phyloP scores from a whole-genome alignment of 2,888 invertebrate species.

The Meiosimyza platycephala region DNA sequence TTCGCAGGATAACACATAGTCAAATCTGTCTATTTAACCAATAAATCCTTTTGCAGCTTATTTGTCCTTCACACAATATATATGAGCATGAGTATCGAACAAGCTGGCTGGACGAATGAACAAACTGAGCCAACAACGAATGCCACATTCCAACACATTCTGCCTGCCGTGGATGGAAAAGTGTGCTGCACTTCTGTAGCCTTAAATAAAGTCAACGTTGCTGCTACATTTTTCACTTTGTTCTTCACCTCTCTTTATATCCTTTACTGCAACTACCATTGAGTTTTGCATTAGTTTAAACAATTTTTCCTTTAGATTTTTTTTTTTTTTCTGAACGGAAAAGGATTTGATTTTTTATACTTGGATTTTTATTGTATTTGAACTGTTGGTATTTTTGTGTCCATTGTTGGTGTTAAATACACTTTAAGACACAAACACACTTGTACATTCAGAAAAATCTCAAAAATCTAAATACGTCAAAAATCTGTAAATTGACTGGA shows the following conservation, averaged over 20 bases:
- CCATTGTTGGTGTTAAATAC: slow-evolving; percentile 29
- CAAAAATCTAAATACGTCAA: too few species aligned
- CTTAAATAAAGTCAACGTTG: slow-evolving; percentile 30
- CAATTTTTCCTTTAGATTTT: not conserved
- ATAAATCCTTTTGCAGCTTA: slow-evolving; percentile 67
- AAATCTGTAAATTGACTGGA: too few species aligned
- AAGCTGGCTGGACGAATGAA: slow-evolving; percentile 5
- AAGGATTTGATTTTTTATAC: not conserved
- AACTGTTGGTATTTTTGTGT: not conserved
- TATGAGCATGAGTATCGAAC: slow-evolving; percentile 47
- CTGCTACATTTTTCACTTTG: slow-evolving; percentile 11
- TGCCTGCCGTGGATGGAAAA: not conserved
- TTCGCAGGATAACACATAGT: slow-evolving; percentile 55
- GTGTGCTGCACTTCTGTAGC: slow-evolving; percentile 14
- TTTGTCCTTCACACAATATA: slow-evolving; percentile 61
- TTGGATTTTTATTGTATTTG: too few species aligned
- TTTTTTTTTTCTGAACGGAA: not conserved
- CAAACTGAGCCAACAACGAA: slow-evolving; percentile 4
- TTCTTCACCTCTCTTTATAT: slow-evolving; percentile 8
- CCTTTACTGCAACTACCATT: slow-evolving; percentile 7
- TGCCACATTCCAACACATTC: slow-evolving; percentile 18
- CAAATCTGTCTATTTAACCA: slow-evolving; percentile 67
- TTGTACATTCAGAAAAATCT: not conserved
- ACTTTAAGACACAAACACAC: not conserved
- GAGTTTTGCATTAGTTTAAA: slow-evolving; percentile 33